phyloP scores from a whole-genome alignment of 1,140 invertebrate species.

The Berghia stephanieae region DNA sequence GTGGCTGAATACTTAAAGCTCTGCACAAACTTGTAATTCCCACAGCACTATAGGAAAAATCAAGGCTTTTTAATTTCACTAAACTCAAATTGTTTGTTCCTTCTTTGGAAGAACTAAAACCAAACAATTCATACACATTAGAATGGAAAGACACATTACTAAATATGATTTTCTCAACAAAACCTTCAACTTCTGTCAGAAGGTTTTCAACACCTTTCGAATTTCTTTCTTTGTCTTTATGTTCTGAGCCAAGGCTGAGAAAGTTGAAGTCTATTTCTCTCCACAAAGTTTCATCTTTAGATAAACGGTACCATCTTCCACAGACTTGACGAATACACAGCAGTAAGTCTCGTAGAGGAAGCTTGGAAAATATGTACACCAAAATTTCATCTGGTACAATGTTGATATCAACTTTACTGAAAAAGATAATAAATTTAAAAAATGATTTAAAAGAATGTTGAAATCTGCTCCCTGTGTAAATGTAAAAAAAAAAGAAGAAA shows the following conservation, averaged over 20 bases:
- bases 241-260: constrained; percentile 9
- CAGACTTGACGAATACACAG: constrained; percentile 5
- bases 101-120: constrained; percentile 19
- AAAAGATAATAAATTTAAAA: not conserved
- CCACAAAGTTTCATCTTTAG: constrained; percentile 21
- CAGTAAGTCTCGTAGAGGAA: constrained; percentile 8
- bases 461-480: not conserved
- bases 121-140: constrained; percentile 26
- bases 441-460: not conserved
- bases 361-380: constrained; percentile 21
- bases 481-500: not conserved
- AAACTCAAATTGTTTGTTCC: constrained; percentile 23
- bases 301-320: constrained; percentile 24
- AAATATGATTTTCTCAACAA: constrained; percentile 11
- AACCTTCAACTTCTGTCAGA: not conserved
- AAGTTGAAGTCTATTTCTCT: constrained; percentile 1
- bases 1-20: constrained; percentile 12
- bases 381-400: constrained; percentile 25
- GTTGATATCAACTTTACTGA: not conserved
- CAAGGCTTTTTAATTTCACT: constrained; percentile 4
- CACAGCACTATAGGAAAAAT: constrained; percentile 28
- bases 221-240: not conserved
- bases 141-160: constrained; percentile 15
- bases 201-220: not conserved
- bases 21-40: not conserved